These are phyloP conservation scores for Brachyptera putata DNA, from an alignment of 2,888 invertebrate genomes.

Conservation along the genomic window DNA sequence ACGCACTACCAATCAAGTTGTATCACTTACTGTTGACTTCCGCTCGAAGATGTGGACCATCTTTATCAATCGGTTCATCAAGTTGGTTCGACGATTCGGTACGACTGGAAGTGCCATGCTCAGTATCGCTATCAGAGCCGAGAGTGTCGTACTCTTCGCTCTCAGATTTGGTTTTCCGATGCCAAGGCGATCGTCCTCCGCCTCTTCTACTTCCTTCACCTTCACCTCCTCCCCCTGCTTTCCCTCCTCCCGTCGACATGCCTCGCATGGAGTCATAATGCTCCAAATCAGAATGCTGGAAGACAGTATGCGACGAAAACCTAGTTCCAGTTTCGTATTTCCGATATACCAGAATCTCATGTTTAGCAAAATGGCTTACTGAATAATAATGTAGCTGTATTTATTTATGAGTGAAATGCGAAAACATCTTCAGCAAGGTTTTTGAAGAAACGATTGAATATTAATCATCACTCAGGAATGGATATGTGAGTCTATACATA, in stretches of 20 bases:
- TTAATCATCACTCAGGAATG: too few relatives aligned
- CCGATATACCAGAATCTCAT: too few relatives aligned
- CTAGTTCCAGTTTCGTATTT: too few relatives aligned
- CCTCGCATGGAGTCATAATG: conserved; percentile 27
- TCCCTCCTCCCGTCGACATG: too few relatives aligned
- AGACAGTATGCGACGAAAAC: too few relatives aligned
- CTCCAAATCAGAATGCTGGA: conserved; percentile 28
- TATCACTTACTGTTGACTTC: not conserved
- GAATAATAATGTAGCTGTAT: too few relatives aligned
- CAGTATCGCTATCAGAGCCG: conserved; percentile 54
- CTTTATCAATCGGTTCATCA: conserved; percentile 43
- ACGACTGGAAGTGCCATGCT: conserved; percentile 56
- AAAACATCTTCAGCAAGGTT: too few relatives aligned
- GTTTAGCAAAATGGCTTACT: too few relatives aligned
- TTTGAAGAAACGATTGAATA: too few relatives aligned
- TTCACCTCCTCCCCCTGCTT: too few relatives aligned
- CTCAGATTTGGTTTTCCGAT: conserved; percentile 47
- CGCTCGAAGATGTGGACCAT: not conserved
- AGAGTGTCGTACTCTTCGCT: conserved; percentile 55
- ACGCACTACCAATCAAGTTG: not conserved
- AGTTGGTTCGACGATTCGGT: conserved; percentile 50
- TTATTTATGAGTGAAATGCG: too few relatives aligned
- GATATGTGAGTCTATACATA: too few relatives aligned
- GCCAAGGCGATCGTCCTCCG: not conserved
- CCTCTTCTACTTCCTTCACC: conserved; percentile 27